These are phyloP conservation scores for Lemur catta DNA, from an alignment of 2,797 vertebrate genomes.

Conservation along the genomic window DNA sequence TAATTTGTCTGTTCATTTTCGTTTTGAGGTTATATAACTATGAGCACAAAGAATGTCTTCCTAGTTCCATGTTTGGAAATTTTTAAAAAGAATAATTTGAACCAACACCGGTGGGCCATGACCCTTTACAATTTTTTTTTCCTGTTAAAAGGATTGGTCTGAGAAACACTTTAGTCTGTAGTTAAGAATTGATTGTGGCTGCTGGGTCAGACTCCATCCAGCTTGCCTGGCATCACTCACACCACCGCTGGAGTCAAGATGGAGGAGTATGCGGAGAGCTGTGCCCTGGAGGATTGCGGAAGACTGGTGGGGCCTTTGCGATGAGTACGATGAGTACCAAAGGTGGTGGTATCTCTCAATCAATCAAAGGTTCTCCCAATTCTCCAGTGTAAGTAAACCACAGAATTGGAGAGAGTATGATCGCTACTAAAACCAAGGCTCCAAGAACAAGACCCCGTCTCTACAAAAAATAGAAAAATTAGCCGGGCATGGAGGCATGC, in stretches of 20 bases:
- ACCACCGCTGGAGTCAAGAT: neutral
- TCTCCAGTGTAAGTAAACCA: slow-evolving; percentile 92
- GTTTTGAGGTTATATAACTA: neutral
- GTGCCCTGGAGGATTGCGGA: slow-evolving; percentile 91
- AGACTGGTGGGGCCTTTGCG: slow-evolving; percentile 93
- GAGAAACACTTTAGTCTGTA: neutral
- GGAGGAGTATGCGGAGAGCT: too few species aligned
- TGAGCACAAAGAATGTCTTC: neutral
- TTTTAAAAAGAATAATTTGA: slow-evolving; percentile 26
- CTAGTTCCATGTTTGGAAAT: neutral
- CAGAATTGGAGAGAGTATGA: slow-evolving; percentile 90
- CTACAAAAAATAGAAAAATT: too few species aligned
- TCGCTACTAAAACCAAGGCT: slow-evolving; percentile 86
- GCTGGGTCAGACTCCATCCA: neutral
- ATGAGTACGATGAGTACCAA: slow-evolving; percentile 97
- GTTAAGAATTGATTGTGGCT: neutral
- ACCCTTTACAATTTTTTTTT: neutral
- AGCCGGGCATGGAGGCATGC: too few species aligned
- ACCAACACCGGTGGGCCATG: neutral
- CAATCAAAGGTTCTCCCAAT: slow-evolving; percentile 93
- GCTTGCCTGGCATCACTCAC: neutral
- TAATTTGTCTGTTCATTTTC: neutral
- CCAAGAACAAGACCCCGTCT: too few species aligned
- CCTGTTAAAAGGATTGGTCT: neutral
- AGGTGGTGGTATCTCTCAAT: slow-evolving; percentile 93